Conservation (phyloP, 2,888 invertebrate genomes). For the Meteorus cinctellus region DNA sequence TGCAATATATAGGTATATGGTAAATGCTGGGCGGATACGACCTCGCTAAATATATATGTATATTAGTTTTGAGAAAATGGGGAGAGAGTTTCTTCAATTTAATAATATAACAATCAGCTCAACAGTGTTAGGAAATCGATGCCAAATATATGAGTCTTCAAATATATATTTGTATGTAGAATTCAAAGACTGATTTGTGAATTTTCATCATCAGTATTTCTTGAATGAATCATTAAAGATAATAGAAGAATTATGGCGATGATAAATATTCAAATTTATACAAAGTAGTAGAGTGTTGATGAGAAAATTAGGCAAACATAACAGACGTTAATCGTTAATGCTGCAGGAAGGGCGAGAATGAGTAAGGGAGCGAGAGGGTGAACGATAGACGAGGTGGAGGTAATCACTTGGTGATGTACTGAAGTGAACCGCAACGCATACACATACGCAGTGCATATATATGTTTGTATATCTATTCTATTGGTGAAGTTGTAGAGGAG, state of each 20-base stretch:
- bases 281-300: neutral
- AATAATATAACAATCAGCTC: conserved; percentile 70
- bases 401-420: conserved; percentile 71
- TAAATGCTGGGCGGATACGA: conserved; percentile 48
- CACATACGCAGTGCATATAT: conserved; percentile 37
- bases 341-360: neutral
- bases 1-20: neutral
- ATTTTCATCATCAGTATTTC: too few relatives aligned
- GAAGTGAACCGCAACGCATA: conserved; percentile 57
- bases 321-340: conserved; percentile 9
- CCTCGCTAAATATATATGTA: neutral
- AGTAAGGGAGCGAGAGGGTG: conserved; percentile 32
- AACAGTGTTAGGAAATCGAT: conserved; percentile 62
- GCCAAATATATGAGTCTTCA: neutral
- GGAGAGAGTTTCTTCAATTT: conserved; percentile 60
- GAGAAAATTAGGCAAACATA: neutral
- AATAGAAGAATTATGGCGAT: neutral
- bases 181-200: too few relatives aligned
- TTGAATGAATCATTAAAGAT: neutral
- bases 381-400: conserved; percentile 57
- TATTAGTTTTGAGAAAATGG: neutral
- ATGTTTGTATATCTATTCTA: neutral
- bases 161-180: too few relatives aligned
- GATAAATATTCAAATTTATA: neutral
- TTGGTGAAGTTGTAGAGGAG: conserved; percentile 24